phyloP scores from a whole-genome alignment of 2,888 invertebrate genomes.

The Netelia melanura region DNA sequence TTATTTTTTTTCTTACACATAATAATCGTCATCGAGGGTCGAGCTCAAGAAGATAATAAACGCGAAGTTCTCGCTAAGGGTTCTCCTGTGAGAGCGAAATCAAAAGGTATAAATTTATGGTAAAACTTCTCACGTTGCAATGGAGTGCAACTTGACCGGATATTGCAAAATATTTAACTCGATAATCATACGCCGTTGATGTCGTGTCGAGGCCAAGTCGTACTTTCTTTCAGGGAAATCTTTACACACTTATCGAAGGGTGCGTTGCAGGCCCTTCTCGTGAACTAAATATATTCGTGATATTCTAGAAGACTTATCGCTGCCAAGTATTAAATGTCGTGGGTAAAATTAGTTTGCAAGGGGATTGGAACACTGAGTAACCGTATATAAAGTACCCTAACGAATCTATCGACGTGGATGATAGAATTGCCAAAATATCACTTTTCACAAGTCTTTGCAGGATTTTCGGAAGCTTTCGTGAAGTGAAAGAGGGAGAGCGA shows the following conservation, averaged over 20 bases:
- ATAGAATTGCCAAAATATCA: conserved; percentile 27
- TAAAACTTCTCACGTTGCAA: conserved; percentile 24
- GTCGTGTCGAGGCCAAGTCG: too few species aligned
- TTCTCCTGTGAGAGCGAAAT: background rate
- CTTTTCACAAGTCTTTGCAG: conserved; percentile 17
- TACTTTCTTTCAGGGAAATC: too few species aligned
- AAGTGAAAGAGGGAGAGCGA: background rate
- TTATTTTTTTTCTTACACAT: conserved; percentile 56
- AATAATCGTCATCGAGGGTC: conserved; percentile 37
- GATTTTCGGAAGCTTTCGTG: conserved; percentile 1
- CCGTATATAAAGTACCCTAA: conserved; percentile 4
- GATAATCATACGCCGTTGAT: too few species aligned
- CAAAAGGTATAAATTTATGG: conserved; percentile 19
- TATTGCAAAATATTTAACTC: background rate
- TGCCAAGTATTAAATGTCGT: conserved; percentile 24
- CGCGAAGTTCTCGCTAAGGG: background rate
- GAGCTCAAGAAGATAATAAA: background rate
- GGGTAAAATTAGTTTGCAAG: conserved; percentile 9
- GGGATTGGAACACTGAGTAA: background rate
- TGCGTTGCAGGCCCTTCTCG: too few species aligned
- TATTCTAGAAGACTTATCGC: background rate
- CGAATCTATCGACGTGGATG: conserved; percentile 15
- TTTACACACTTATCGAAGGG: too few species aligned
- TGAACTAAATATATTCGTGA: too few species aligned
- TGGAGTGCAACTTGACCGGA: background rate